Percentiles rank a stretch among this genome's conserved stretches.
Evolutionary conservation across 1,140 invertebrate genomes (phyloP).

Genomic region (Zaprionus ornatus): DNA sequence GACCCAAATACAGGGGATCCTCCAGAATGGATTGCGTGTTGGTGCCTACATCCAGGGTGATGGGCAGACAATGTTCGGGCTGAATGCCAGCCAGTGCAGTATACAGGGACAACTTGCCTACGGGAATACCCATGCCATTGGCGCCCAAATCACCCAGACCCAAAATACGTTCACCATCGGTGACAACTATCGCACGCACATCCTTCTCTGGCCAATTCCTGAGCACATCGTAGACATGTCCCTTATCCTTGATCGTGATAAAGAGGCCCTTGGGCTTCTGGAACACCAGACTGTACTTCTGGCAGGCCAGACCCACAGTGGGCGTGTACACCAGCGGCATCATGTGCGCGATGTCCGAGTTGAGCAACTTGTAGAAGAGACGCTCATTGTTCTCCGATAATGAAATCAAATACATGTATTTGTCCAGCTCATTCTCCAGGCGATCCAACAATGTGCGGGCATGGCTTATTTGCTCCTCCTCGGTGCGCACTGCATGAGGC

Average conservation of each 20-base stretch:
- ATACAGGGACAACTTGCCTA: conserved; percentile 97
- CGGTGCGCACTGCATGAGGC: conserved; percentile 91
- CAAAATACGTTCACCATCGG: conserved; percentile 97
- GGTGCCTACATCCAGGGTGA: conserved; percentile 97
- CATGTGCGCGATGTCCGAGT: conserved; percentile 95
- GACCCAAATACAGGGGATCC: conserved; percentile 97
- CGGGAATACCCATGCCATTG: conserved; percentile 98
- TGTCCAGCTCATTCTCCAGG: conserved; percentile 92
- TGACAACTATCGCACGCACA: conserved; percentile 96
- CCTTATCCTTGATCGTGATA: conserved; percentile 98
- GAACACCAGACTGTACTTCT: conserved; percentile 84
- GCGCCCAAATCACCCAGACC: conserved; percentile 97
- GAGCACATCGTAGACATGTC: conserved; percentile 94
- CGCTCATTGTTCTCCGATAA: conserved; percentile 95
- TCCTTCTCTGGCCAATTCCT: conserved; percentile 86
- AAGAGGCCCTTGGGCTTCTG: conserved; percentile 94
- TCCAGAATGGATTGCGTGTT: conserved; percentile 93
- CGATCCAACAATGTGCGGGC: conserved; percentile 90
- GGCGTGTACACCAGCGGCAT: conserved; percentile 87
- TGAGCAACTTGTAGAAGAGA: conserved; percentile 96
- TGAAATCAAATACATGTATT: conserved; percentile 93
- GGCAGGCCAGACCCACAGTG: conserved; percentile 89
- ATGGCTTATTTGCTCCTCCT: conserved; percentile 92
- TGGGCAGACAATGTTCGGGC: conserved; percentile 95
- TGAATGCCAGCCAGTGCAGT: conserved; percentile 97